Evolutionary conservation across 92 coral and sea anemone species (phyloP).

Genomic region (Porites divaricata): DNA sequence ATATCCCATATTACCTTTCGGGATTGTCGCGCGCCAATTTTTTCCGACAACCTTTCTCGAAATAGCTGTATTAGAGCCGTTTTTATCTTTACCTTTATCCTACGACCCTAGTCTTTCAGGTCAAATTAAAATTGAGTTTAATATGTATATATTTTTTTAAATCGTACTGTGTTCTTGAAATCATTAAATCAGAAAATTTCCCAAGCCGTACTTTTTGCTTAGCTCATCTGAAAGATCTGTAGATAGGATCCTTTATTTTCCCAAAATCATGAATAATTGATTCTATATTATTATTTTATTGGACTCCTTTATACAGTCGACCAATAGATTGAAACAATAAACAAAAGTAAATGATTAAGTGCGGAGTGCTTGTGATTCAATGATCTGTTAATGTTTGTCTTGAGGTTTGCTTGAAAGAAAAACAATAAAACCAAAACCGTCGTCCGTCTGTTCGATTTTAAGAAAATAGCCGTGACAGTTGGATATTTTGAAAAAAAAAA

Average conservation of each 20-base stretch:
- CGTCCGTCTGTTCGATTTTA: neutral
- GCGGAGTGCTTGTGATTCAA: neutral
- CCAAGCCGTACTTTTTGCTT: no score
- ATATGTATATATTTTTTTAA: no score
- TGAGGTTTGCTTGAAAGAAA: no score
- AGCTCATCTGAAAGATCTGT: neutral
- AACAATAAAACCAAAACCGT: neutral
- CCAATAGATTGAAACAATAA: neutral
- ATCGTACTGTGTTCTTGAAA: neutral
- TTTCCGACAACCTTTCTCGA: no score
- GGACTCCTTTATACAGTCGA: neutral
- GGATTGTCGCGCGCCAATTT: no score
- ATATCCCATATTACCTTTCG: no score
- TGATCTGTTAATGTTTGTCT: neutral
- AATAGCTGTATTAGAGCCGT: no score
- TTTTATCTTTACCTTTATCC: no score
- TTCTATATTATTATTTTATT: constrained; percentile 8
- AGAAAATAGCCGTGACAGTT: no score
- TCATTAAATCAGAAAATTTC: neutral
- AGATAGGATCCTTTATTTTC: neutral
- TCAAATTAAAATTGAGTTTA: no score
- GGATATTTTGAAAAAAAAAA: no score
- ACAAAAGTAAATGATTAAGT: neutral
- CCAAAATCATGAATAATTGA: constrained; percentile 18
- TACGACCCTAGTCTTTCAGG: no score